Base-by-base conservation (phyloP, 2,888 invertebrate species). In the Sceliomorpha sp. region DNA sequence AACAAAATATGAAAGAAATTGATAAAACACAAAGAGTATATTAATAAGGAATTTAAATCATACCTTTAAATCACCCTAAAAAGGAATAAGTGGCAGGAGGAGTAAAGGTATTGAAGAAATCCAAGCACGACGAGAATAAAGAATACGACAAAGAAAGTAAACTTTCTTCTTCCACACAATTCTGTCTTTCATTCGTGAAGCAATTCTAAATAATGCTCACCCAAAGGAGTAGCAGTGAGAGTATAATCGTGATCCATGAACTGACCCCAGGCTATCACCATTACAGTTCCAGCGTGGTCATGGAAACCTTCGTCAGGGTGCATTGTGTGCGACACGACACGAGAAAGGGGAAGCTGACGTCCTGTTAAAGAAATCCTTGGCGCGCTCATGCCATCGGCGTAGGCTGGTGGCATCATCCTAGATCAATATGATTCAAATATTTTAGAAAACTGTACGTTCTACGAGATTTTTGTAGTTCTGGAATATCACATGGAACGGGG, bases 191-290 rank as follows among this genome's bases (percentile, higher is more conserved):
- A 14, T n/a, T n/a, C n/a, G n/a, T n/a, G n/a, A n/a, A n/a, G n/a
- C n/a, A 29, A 29, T 39, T 10, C 8, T 6, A 31, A 10, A 34
- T 50, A 1, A 37, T 36, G 47, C 37, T 14, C 90, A 96, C 96
- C 96, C 71, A 96, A 90, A 34, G 96, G 96, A 15, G 96, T 96
- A 74, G 92, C 96, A 55, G 96, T 96, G 29, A 96, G 91, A 2
- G 96, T 96, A 80, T 95, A 95, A 88, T 97, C 97, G 90, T 97
- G 97, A 89, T 97, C 97, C 93, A 97, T 96, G 89, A 97, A 96
- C 89, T 97, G 97, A 78, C 97, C 97, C 97, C 97, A 97, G 56
- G 96, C 96, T 77, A 95, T 95, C 59, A 97, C 93, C 94, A 97
- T 95, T 78, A 96, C 96, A 20, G 97, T 97, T 47, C 96, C 96